Percentiles rank a stretch among this genome's conserved stretches.
These are phyloP conservation scores for Dendrocopos noguchii DNA, from an alignment of 2,113 vertebrate species.

Conservation along the genomic window DNA sequence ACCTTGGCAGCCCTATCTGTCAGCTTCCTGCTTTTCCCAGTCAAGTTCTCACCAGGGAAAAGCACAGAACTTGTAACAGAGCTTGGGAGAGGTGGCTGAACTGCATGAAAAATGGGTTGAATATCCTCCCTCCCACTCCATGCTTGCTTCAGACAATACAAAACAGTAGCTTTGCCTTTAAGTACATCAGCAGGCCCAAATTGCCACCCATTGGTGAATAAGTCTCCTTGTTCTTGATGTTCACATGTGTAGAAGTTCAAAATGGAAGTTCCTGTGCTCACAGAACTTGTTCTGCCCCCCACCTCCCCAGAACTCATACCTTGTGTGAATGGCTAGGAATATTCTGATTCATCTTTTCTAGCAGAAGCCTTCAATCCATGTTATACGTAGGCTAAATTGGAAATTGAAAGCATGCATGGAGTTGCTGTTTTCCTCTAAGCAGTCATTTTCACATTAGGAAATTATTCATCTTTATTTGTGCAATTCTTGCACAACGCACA, in stretches of 20 bases:
- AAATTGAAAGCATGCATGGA: neutral
- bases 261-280: neutral
- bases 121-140: neutral
- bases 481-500: neutral
- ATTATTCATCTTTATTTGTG: conserved; percentile 23
- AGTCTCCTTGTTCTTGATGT: neutral
- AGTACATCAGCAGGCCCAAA: neutral
- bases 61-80: neutral
- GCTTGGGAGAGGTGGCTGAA: neutral
- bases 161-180: neutral
- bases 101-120: neutral
- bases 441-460: conserved; percentile 7
- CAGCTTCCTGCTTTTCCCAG: neutral
- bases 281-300: neutral
- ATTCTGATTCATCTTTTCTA: neutral
- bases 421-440: neutral
- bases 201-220: neutral
- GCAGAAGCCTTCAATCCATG: neutral
- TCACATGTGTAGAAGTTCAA: neutral
- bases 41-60: neutral
- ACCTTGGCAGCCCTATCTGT: neutral
- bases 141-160: neutral
- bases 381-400: neutral
- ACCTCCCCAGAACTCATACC: neutral
- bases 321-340: neutral